Evolutionary conservation across 2,888 invertebrate species (phyloP), one percentile per base, ranked within the genome.

Genomic region (Torymus tubicola): DNA sequence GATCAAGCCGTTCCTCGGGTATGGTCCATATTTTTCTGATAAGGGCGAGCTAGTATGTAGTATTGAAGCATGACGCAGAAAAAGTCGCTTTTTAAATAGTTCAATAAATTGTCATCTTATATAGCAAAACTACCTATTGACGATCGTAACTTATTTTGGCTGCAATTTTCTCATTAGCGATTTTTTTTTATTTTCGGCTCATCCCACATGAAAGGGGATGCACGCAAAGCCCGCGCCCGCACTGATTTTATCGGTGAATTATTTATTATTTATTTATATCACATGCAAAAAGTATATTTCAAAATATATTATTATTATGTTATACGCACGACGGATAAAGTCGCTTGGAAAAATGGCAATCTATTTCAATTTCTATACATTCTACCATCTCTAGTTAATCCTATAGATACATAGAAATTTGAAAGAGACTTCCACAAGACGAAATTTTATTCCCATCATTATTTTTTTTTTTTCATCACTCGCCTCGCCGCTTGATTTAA

Each of bases 21-120:
- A 77, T 81, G 72, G 76, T 77, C 72, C 72, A 81, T 74, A 63
- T 21, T 60, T 60, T 63, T 58, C 24, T 67, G 42, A 79, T 69
- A 72, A 77, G 73, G 61, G 61, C 73, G 73, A 81, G 69, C 63
- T 68, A 63, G 21, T 79, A 58, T 52, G 52, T 67, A 63, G 53
- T 61, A 42, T 72, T 52, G 64, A 63, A 80, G 72, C 67, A 74
- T 78, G 74, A 81, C 81, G 74, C 60, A 71, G 78, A 78, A 73
- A 81, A 78, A 42, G 42, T 70, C 70, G 78, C 73, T 77, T 78
- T 78, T 70, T 58, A 68, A 50, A 58, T 64, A 58, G 14, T 64
- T 58, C 58, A 63, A 63, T 57, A 13, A 24, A 52, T 53, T 53
- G n/a, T 50, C 18, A 10, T 57, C 71, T 71, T 60, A 53, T 72